A percentile compares a stretch with the other conserved stretches of the same genome.
Evolutionary conservation across 2,888 invertebrate species (phyloP).

Genomic region (Lysandra coridon): DNA sequence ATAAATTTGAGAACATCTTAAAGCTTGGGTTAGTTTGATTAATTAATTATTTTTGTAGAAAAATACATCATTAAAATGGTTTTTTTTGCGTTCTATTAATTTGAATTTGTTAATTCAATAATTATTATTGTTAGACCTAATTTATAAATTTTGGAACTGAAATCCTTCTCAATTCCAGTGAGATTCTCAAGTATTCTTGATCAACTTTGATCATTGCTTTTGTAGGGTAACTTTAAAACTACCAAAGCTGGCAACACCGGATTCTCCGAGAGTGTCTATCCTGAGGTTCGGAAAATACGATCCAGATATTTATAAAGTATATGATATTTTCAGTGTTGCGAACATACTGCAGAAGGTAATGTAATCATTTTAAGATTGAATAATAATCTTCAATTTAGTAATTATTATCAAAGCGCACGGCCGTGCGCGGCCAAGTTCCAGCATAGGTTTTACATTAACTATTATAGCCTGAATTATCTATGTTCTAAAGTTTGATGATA

Average conservation of each 20-base stretch:
- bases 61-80: too few species aligned
- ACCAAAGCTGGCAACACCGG: constrained; percentile 54
- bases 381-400: background rate
- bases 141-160: too few species aligned
- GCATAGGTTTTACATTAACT: background rate
- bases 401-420: too few species aligned
- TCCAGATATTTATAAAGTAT: constrained; percentile 58
- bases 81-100: too few species aligned
- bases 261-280: constrained; percentile 70
- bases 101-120: too few species aligned
- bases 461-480: too few species aligned
- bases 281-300: constrained; percentile 75
- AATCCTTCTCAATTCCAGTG: too few species aligned
- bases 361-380: background rate
- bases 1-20: constrained; percentile 45
- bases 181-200: background rate
- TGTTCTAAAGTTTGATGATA: too few species aligned
- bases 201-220: background rate
- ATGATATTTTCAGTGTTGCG: constrained; percentile 53
- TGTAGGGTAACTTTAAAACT: constrained; percentile 46
- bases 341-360: constrained; percentile 53
- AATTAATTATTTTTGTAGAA: background rate
- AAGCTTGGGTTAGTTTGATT: constrained; percentile 41
- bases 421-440: too few species aligned
- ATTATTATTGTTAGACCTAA: too few species aligned